Conservation (phyloP, 2,113 vertebrate species). For the Archilochus colubris region DNA sequence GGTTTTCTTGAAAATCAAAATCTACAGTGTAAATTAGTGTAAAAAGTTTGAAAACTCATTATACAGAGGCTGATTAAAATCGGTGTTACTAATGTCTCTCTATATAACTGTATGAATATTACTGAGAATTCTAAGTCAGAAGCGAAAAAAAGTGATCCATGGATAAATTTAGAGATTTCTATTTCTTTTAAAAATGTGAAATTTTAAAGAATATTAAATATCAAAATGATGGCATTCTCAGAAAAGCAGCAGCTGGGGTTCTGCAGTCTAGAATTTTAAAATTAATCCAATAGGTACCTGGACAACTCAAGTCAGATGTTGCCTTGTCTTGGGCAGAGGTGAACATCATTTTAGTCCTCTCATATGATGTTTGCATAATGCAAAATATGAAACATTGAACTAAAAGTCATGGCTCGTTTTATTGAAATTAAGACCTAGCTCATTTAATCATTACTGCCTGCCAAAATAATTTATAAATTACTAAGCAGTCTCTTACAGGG, state of each 20-base stretch:
- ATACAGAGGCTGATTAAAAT: background rate
- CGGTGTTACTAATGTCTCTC: background rate
- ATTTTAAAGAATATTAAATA: background rate
- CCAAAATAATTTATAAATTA: conserved; percentile 28
- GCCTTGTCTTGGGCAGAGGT: background rate
- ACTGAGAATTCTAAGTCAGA: background rate
- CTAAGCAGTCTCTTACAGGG: background rate
- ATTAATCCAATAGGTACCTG: background rate
- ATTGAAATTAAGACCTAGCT: background rate
- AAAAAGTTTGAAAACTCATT: background rate
- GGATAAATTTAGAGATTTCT: background rate
- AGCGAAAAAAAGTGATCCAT: background rate
- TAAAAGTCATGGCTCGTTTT: background rate
- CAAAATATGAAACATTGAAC: background rate
- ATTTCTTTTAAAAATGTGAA: background rate
- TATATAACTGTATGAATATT: background rate
- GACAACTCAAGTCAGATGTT: background rate
- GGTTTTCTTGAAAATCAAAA: background rate
- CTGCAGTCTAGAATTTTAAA: background rate
- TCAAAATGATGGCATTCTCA: background rate
- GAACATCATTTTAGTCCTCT: background rate
- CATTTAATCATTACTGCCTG: background rate
- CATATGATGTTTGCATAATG: background rate
- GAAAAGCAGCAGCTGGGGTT: background rate
- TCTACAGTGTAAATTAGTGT: background rate